Conservation (phyloP, 2,797 vertebrate species). For the Leucoraja ocellata region DNA sequence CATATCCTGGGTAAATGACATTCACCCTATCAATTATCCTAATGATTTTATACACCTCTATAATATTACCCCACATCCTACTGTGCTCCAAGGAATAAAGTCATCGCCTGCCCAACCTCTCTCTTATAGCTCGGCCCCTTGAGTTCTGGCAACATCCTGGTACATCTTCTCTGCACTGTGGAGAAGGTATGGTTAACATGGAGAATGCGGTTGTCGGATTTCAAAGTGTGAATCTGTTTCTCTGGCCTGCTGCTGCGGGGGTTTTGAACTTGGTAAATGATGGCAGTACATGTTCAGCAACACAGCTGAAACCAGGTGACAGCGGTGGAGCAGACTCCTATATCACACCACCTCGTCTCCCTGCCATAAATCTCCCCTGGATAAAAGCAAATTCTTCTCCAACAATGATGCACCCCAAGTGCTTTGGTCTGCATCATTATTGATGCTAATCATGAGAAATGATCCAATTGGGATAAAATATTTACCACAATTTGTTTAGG, state of each 20-base stretch:
- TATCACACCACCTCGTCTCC: background rate
- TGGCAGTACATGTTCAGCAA: background rate
- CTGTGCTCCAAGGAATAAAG: too few species aligned
- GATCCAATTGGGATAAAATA: background rate
- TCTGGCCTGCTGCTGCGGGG: background rate
- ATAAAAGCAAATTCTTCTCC: background rate
- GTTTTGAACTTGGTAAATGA: background rate
- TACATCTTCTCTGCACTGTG: too few species aligned
- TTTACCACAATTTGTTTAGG: background rate
- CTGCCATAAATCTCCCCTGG: background rate
- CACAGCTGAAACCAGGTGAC: background rate
- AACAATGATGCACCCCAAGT: too few species aligned
- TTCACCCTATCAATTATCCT: too few species aligned
- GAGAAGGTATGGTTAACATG: background rate
- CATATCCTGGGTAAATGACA: too few species aligned
- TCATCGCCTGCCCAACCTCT: too few species aligned
- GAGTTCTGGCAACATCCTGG: too few species aligned
- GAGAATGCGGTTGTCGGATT: background rate
- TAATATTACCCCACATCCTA: too few species aligned
- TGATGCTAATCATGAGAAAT: background rate
- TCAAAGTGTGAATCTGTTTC: background rate
- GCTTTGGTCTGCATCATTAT: background rate
- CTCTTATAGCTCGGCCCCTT: too few species aligned
- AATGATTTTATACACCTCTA: too few species aligned
- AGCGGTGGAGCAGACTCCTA: background rate